phyloP scores from a whole-genome alignment of 1,140 invertebrate species.

The Whitmania pigra region DNA sequence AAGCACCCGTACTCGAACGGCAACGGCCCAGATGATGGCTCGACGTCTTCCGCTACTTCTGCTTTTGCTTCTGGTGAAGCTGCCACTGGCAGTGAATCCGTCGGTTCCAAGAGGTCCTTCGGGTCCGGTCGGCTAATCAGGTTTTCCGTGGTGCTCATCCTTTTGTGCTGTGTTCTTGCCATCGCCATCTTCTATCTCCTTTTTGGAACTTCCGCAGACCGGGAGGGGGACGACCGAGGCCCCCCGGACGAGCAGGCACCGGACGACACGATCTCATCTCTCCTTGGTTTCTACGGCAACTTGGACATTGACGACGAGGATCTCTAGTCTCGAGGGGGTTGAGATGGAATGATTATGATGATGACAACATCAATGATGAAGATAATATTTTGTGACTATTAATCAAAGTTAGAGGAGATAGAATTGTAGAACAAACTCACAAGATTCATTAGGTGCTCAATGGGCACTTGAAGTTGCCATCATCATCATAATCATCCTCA shows the following conservation, averaged over 20 bases:
- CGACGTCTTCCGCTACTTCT: neutral
- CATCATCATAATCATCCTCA: no score
- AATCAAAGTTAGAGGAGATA: no score
- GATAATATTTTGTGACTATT: no score
- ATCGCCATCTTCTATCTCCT: slow-evolving; percentile 1
- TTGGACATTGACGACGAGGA: no score
- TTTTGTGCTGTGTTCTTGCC: neutral
- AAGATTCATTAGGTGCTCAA: no score
- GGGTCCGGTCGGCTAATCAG: neutral
- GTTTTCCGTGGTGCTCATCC: slow-evolving; percentile 5
- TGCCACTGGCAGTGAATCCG: neutral
- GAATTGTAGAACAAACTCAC: no score
- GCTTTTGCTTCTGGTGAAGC: neutral
- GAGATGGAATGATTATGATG: no score
- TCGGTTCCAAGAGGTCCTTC: neutral
- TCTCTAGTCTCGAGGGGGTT: no score
- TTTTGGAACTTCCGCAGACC: neutral
- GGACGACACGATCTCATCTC: neutral
- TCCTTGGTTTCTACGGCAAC: no score
- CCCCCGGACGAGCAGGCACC: neutral
- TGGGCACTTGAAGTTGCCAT: no score
- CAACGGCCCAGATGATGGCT: neutral
- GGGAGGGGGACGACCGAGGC: neutral
- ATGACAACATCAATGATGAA: no score
- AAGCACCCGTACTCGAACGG: neutral